Base-by-base conservation (phyloP, 1,140 invertebrate species). In the Zaprionus tsacasi region DNA sequence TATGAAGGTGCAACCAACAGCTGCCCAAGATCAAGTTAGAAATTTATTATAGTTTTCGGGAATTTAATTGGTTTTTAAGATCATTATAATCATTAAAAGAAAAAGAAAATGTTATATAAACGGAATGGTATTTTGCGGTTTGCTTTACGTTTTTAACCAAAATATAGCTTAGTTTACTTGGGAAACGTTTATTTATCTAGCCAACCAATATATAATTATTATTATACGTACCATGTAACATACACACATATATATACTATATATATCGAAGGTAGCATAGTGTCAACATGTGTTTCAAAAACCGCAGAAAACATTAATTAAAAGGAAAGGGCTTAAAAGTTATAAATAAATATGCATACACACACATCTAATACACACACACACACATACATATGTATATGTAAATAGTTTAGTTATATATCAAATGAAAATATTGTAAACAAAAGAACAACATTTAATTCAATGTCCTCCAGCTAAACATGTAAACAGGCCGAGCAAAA, bases 201-300 rank as follows among this genome's bases (percentile, higher is more conserved):
- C 27, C 27, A 30, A 30, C 27, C 27, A 30, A 30, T 30, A 30
- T 30, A 30, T 30, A 5, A 30, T 30, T 30, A 30, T 68, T 65
- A 63, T 69, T 48, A 76, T 83, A 71, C 75, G 67, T 63, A 80
- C 56, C 68, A 54, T 70, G 78, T 81, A 55, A 55, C 52, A 50
- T 50, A 50, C 21, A 50, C 25, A 50, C 21, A 50, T 3, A 48
- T 1, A 12, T 0, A 38, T 38, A 38, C 21, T 38, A 38, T 40
- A 25, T 50, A 80, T 87, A 79, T 82, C 76, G 77, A 69, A 80
- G 78, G 55, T 85, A 85, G 82, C 50, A 83, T 81, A 85, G 86
- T 58, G 76, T 66, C 69, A 81, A 90, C 73, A 90, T 70, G 86
- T 90, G 86, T 90, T 90, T 90, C 85, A 90, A 90, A 90, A 90